These are phyloP conservation scores for Agriopis aurantiaria DNA, from an alignment of 2,888 invertebrate genomes.

Conservation along the genomic window DNA sequence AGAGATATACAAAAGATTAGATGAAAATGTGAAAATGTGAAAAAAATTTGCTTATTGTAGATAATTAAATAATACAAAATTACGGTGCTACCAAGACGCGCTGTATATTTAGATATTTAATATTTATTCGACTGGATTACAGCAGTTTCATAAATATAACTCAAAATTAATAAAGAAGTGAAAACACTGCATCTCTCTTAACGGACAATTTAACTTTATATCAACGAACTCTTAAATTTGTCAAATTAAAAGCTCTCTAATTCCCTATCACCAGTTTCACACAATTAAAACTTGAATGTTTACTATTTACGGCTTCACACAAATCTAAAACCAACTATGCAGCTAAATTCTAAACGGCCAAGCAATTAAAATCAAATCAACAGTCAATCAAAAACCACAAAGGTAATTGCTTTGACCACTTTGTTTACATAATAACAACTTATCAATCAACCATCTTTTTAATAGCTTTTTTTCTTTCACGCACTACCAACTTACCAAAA, in stretches of 20 bases:
- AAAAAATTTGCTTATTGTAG: too few species aligned
- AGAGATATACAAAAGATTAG: too few species aligned
- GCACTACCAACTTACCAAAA: slow-evolving; percentile 27
- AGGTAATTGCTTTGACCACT: slow-evolving; percentile 29
- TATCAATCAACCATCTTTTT: slow-evolving; percentile 16
- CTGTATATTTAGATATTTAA: too few species aligned
- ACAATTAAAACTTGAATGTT: slow-evolving; percentile 18
- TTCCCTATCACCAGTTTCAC: slow-evolving; percentile 17
- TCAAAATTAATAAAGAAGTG: too few species aligned
- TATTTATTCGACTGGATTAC: too few species aligned
- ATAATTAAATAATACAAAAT: too few species aligned
- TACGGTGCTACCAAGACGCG: too few species aligned
- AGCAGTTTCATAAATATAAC: too few species aligned
- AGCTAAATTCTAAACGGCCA: slow-evolving; percentile 20
- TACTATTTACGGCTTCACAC: slow-evolving; percentile 13
- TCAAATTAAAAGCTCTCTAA: not conserved
- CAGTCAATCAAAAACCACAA: slow-evolving; percentile 37
- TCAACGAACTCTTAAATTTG: not conserved
- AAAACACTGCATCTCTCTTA: too few species aligned
- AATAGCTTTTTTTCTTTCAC: slow-evolving; percentile 15
- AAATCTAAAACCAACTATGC: slow-evolving; percentile 27
- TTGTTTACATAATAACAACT: slow-evolving; percentile 37
- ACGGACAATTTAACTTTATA: too few species aligned
- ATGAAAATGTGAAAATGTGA: too few species aligned
- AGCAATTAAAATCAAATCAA: slow-evolving; percentile 36